Evolutionary conservation across 1,140 invertebrate genomes (phyloP).

Genomic region (Cydia amplana): DNA sequence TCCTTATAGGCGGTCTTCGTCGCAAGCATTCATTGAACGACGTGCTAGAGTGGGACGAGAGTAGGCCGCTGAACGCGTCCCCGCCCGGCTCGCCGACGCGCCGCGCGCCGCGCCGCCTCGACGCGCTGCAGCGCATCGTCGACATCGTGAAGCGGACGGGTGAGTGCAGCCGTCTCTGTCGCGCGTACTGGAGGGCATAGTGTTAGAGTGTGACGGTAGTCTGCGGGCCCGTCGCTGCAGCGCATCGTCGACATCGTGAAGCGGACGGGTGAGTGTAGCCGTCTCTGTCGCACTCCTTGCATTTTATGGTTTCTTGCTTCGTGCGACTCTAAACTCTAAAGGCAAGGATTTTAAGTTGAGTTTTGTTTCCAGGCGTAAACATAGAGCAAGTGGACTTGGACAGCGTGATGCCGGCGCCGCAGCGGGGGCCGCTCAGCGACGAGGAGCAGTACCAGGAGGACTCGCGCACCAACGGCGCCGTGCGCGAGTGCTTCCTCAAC

Average conservation of each 20-base stretch:
- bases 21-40: conserved; percentile 89
- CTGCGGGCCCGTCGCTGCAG: conserved; percentile 74
- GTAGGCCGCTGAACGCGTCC: conserved; percentile 80
- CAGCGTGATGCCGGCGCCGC: conserved; percentile 79
- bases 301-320: background rate
- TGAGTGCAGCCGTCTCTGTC: conserved; percentile 43
- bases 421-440: conserved; percentile 79
- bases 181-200: background rate
- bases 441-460: conserved; percentile 91
- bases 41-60: conserved; percentile 84
- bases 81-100: conserved; percentile 73
- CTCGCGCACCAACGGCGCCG: conserved; percentile 93
- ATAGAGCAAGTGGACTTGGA: conserved; percentile 81
- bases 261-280: conserved; percentile 81
- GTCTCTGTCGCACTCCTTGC: background rate
- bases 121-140: conserved; percentile 88
- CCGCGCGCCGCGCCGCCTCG: conserved; percentile 79
- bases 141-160: conserved; percentile 89
- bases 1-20: conserved; percentile 67
- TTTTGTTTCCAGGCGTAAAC: conserved; percentile 76
- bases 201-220: background rate
- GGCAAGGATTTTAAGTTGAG: background rate
- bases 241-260: conserved; percentile 89
- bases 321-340: too few relatives aligned
- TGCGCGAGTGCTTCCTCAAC: conserved; percentile 97